These are phyloP conservation scores for Zaprionus ghesquierei DNA, from an alignment of 1,140 invertebrate genomes.

Conservation along the genomic window DNA sequence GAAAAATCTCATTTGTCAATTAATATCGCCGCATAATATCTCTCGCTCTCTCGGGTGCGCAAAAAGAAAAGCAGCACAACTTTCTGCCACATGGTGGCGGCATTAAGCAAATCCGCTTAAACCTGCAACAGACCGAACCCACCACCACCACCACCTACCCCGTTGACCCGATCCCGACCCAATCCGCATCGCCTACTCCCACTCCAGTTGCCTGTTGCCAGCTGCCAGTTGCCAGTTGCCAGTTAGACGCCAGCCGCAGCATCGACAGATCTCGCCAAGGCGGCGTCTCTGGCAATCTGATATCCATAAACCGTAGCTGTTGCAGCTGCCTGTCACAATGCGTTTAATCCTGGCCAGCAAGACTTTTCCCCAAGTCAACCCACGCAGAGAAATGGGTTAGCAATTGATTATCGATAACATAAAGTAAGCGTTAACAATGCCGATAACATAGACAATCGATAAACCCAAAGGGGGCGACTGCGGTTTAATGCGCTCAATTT, in stretches of 20 bases:
- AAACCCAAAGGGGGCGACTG: not conserved
- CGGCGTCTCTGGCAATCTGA: constrained; percentile 36
- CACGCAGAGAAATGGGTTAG: constrained; percentile 3
- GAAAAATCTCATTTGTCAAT: constrained; percentile 82
- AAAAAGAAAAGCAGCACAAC: constrained; percentile 71
- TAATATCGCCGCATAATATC: constrained; percentile 82
- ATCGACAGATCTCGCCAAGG: not conserved
- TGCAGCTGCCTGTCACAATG: constrained; percentile 26
- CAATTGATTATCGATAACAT: not conserved
- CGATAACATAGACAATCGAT: not conserved
- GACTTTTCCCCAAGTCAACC: not conserved
- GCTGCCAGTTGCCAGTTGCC: constrained; percentile 27
- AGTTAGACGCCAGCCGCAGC: constrained; percentile 26
- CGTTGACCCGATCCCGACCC: not conserved
- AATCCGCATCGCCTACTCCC: constrained; percentile 19
- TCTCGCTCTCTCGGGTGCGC: constrained; percentile 42
- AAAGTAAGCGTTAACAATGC: not conserved
- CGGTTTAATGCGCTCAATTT: constrained; percentile 2
- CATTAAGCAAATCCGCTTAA: constrained; percentile 71
- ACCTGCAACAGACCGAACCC: constrained; percentile 21
- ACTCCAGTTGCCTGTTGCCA: constrained; percentile 13
- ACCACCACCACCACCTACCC: constrained; percentile 6
- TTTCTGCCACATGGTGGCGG: constrained; percentile 62
- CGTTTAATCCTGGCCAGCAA: constrained; percentile 27
- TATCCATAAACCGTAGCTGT: constrained; percentile 20